A percentile compares a stretch with the other conserved stretches of the same genome.
Conservation (phyloP, 2,888 invertebrate species). For the Labia minor region DNA sequence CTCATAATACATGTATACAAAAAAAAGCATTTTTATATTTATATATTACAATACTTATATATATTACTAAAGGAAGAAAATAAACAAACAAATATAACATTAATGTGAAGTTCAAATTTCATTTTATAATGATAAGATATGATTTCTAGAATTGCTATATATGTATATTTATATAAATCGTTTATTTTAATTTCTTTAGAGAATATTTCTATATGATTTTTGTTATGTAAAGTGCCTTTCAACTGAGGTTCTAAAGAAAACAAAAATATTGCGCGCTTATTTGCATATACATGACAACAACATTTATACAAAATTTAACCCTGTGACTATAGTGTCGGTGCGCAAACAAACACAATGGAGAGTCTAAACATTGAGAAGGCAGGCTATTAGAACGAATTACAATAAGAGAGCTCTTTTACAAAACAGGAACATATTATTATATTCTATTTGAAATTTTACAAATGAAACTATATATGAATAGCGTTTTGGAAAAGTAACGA, state of each 20-base stretch:
- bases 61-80: no score
- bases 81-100: no score
- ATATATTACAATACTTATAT: no score
- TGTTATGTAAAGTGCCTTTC: constrained; percentile 8
- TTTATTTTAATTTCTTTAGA: neutral
- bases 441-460: no score
- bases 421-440: neutral
- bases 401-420: neutral
- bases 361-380: neutral
- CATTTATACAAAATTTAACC: constrained; percentile 13
- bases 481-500: no score
- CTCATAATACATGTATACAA: no score
- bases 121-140: no score
- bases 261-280: neutral
- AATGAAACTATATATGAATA: no score
- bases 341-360: neutral
- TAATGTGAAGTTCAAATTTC: no score
- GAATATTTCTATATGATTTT: neutral
- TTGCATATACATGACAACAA: constrained; percentile 1
- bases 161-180: neutral
- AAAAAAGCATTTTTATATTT: no score
- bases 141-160: no score
- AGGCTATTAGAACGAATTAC: neutral
- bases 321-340: neutral
- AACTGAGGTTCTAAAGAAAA: neutral